Percentiles rank a stretch among this genome's conserved stretches.
phyloP scores from a whole-genome alignment of 2,797 vertebrate species.

The Coilia nasus region DNA sequence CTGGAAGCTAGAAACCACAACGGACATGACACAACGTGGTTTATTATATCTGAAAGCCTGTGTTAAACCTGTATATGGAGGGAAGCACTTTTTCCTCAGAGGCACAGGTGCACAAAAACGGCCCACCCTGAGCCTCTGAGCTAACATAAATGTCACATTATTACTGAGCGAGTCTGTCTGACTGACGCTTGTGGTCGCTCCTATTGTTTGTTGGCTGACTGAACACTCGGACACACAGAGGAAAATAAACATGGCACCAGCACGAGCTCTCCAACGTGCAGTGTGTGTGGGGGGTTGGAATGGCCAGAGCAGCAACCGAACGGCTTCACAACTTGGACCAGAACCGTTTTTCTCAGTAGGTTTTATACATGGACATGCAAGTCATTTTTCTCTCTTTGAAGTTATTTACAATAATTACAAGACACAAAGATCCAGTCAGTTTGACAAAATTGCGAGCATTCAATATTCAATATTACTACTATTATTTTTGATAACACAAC shows the following conservation, averaged over 20 bases:
- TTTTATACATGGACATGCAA: conserved; percentile 86
- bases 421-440: conserved; percentile 82
- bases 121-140: conserved; percentile 35
- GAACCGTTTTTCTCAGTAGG: conserved; percentile 77
- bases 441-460: conserved; percentile 82
- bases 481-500: conserved; percentile 76
- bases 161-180: conserved; percentile 23
- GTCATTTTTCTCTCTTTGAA: conserved; percentile 81
- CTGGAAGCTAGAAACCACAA: conserved; percentile 45
- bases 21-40: conserved; percentile 23
- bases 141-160: conserved; percentile 27
- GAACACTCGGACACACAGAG: conserved; percentile 23
- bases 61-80: conserved; percentile 64
- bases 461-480: conserved; percentile 78
- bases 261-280: background rate
- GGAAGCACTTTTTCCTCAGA: conserved; percentile 80
- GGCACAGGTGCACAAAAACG: conserved; percentile 30
- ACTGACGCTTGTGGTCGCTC: conserved; percentile 29
- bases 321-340: conserved; percentile 73
- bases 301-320: conserved; percentile 64
- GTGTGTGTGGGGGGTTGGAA: background rate
- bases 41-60: conserved; percentile 21
- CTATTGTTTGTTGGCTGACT: conserved; percentile 27
- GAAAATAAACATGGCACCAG: conserved; percentile 15
- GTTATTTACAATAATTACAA: conserved; percentile 87